phyloP scores from a whole-genome alignment of 2,888 invertebrate species.

The Scaptomyza parva region DNA sequence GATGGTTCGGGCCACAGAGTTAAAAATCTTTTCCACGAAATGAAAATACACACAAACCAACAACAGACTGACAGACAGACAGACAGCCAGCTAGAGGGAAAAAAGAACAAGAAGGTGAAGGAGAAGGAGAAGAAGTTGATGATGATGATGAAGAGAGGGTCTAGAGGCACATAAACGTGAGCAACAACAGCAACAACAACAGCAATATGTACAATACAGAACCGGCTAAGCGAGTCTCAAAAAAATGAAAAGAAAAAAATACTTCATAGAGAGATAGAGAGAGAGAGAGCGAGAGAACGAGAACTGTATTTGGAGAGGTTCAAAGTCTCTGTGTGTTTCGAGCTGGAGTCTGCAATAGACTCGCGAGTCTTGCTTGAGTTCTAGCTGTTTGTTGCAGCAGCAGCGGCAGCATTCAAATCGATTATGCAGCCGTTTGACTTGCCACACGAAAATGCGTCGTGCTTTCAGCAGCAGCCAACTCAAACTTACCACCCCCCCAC shows the following conservation, averaged over 20 bases:
- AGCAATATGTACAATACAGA: constrained; percentile 60
- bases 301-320: constrained; percentile 27
- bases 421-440: constrained; percentile 66
- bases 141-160: constrained; percentile 22
- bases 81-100: constrained; percentile 49
- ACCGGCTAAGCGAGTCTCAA: constrained; percentile 79
- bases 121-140: constrained; percentile 8
- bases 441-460: constrained; percentile 52
- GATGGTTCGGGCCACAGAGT: constrained; percentile 73
- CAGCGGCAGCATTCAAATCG: constrained; percentile 76
- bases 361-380: constrained; percentile 27
- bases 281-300: no score
- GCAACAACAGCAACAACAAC: constrained; percentile 53
- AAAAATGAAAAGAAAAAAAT: constrained; percentile 16
- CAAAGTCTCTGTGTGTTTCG: constrained; percentile 52
- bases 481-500: no score
- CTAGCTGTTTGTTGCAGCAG: constrained; percentile 46
- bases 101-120: constrained; percentile 39
- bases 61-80: constrained; percentile 28
- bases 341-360: constrained; percentile 21
- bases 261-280: no score
- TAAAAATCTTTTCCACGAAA: constrained; percentile 81
- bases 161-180: constrained; percentile 63
- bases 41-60: constrained; percentile 69
- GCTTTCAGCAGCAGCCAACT: constrained; percentile 20